phyloP scores from a whole-genome alignment of 2,113 vertebrate genomes.

The Setophaga coronata region DNA sequence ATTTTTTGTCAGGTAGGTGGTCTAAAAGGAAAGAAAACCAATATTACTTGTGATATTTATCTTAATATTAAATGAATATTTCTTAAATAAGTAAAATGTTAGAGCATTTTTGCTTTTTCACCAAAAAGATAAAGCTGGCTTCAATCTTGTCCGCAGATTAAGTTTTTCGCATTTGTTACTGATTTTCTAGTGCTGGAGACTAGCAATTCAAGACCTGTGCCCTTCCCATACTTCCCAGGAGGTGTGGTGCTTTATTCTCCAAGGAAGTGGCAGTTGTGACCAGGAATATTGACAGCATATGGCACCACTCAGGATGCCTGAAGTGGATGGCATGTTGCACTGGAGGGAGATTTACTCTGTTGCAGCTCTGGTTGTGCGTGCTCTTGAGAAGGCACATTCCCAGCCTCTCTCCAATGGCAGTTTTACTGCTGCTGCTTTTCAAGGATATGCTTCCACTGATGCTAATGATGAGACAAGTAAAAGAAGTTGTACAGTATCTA shows the following conservation, averaged over 20 bases:
- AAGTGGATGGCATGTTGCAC: not conserved
- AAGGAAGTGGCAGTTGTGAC: not conserved
- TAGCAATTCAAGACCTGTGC: not conserved
- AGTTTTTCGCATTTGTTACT: not conserved
- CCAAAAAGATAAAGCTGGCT: not conserved
- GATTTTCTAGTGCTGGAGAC: not conserved
- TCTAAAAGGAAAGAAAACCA: not conserved
- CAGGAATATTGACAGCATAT: not conserved
- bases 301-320: not conserved
- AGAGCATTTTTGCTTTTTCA: not conserved
- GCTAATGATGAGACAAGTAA: not conserved
- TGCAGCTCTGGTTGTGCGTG: fast-evolving
- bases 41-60: not conserved
- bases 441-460: not conserved
- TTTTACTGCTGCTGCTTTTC: not conserved
- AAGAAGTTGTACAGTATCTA: not conserved
- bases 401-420: not conserved
- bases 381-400: fast-evolving
- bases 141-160: not conserved
- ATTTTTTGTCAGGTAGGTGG: not conserved
- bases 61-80: not conserved
- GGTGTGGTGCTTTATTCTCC: not conserved
- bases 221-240: not conserved
- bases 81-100: not conserved
- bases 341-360: not conserved